These are phyloP conservation scores for Salpingus planirostris DNA, from an alignment of 2,888 invertebrate genomes.

Conservation along the genomic window DNA sequence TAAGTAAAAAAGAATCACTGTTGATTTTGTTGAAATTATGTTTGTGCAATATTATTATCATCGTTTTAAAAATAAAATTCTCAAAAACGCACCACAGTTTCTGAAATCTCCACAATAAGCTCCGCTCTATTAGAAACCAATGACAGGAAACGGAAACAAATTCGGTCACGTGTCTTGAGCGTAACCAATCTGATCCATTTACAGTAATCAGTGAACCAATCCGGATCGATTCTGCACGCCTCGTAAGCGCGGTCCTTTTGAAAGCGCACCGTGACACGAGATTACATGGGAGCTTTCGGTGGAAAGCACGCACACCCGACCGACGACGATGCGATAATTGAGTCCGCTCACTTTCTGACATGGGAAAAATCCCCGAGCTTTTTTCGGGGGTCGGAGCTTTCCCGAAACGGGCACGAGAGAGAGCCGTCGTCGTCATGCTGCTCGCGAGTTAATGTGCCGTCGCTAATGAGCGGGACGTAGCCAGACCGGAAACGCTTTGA, in stretches of 20 bases:
- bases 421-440: slow-evolving; percentile 13
- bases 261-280: slow-evolving; percentile 34
- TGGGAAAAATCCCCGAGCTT: no score
- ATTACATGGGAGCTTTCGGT: slow-evolving; percentile 37
- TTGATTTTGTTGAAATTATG: slow-evolving; percentile 15
- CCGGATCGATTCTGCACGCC: slow-evolving; percentile 36
- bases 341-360: no score
- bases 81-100: no score
- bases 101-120: no score
- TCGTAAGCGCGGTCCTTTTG: slow-evolving; percentile 37
- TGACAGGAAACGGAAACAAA: no score
- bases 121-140: no score
- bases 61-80: no score
- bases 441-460: slow-evolving; percentile 22
- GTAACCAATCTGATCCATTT: no score
- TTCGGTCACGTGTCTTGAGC: no score
- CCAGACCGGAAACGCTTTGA: slow-evolving; percentile 35
- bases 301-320: slow-evolving; percentile 5
- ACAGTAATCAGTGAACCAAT: slow-evolving; percentile 33
- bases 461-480: slow-evolving; percentile 22
- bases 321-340: neutral
- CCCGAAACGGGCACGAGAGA: slow-evolving; percentile 5
- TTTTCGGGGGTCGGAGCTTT: no score
- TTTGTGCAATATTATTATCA: slow-evolving; percentile 17
- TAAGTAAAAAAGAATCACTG: slow-evolving; percentile 8